Conservation (phyloP, 2,888 invertebrate species). For the Sphaerophoria taeniata region DNA sequence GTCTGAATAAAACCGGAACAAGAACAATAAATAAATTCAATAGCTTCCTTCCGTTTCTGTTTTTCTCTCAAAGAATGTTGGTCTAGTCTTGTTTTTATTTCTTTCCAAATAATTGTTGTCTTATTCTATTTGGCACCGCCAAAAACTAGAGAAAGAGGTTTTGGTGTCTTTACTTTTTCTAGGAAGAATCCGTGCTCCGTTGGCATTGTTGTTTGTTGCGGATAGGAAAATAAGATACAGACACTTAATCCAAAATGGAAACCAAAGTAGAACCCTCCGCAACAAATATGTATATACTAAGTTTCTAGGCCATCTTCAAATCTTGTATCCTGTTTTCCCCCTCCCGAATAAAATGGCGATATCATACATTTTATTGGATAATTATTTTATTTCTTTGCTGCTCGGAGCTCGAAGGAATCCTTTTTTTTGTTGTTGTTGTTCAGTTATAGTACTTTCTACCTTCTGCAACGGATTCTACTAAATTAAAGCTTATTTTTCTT, state of each 20-base stretch:
- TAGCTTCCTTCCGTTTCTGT: slow-evolving; percentile 32
- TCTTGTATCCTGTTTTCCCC: not conserved
- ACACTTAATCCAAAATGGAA: not conserved
- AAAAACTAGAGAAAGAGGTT: slow-evolving; percentile 10
- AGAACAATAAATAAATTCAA: slow-evolving; percentile 22
- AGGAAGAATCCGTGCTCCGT: not conserved
- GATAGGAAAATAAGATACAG: not conserved
- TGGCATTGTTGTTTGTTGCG: too few species aligned
- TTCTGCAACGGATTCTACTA: slow-evolving; percentile 16
- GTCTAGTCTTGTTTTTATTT: slow-evolving; percentile 21
- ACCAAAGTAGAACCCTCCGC: not conserved
- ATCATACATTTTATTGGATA: slow-evolving; percentile 40
- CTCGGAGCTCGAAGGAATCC: not conserved
- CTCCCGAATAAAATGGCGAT: not conserved
- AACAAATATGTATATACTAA: not conserved
- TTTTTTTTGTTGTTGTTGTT: not conserved
- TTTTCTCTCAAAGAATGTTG: slow-evolving; percentile 13
- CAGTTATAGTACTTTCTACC: not conserved
- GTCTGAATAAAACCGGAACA: not conserved
- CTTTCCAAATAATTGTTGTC: slow-evolving; percentile 10
- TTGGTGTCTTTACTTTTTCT: slow-evolving; percentile 2
- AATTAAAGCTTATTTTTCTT: slow-evolving; percentile 32
- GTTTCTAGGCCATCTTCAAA: not conserved
- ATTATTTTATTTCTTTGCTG: slow-evolving; percentile 28
- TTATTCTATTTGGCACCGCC: not conserved